These are phyloP conservation scores for Aurelia aurita DNA, from an alignment of 30 jellyfish, hydroid and myxozoan species.

Conservation along the genomic window DNA sequence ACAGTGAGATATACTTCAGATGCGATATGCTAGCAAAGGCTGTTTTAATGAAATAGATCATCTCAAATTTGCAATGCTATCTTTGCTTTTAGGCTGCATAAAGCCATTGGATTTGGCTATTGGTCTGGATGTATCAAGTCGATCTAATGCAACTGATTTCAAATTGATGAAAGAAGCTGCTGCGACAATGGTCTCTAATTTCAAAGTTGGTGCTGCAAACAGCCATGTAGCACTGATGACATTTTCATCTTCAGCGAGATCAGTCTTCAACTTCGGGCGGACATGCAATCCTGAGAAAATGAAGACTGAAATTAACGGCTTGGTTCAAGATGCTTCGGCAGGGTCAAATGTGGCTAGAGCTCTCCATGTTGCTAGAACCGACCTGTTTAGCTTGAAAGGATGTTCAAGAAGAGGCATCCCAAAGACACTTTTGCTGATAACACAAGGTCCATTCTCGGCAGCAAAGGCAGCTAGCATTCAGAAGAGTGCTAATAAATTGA, in stretches of 20 bases:
- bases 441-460: constrained; percentile 71
- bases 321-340: constrained; percentile 61
- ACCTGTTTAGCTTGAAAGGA: constrained; percentile 83
- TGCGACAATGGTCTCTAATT: constrained; percentile 64
- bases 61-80: too few relatives aligned
- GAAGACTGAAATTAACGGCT: constrained; percentile 53
- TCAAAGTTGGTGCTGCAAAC: constrained; percentile 74
- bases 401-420: constrained; percentile 85
- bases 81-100: constrained; percentile 77
- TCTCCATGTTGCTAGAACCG: constrained; percentile 61
- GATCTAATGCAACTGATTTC: constrained; percentile 51
- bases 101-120: constrained; percentile 92
- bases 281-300: constrained; percentile 59
- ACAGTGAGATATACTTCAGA: too few relatives aligned
- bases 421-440: constrained; percentile 71
- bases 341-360: constrained; percentile 56
- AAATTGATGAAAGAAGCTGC: constrained; percentile 74
- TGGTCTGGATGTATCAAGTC: constrained; percentile 84
- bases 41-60: too few relatives aligned
- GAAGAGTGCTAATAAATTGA: constrained; percentile 73
- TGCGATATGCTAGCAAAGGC: too few relatives aligned
- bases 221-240: constrained; percentile 85
- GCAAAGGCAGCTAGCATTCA: constrained; percentile 27
- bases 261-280: constrained; percentile 67
- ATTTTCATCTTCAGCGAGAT: constrained; percentile 63